A percentile compares a stretch with the other conserved stretches of the same genome.
These are phyloP conservation scores for Semnopithecus entellus DNA, from an alignment of 2,113 vertebrate genomes.

Conservation along the genomic window DNA sequence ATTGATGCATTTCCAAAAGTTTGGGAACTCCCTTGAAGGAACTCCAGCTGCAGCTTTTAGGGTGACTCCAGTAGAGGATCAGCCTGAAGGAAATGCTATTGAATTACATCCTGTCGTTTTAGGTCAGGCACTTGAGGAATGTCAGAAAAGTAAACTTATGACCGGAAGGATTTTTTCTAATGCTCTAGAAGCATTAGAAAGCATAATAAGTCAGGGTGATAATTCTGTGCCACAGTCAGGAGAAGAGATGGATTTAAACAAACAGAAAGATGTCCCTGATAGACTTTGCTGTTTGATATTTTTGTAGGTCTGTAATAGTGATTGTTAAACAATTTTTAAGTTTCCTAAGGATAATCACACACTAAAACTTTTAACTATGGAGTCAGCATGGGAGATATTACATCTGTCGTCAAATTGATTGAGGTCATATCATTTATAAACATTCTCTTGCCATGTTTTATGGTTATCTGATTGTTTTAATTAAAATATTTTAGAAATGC, in stretches of 20 bases:
- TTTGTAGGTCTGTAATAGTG: neutral
- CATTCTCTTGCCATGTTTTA: neutral
- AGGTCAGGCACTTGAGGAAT: neutral
- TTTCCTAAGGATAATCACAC: neutral
- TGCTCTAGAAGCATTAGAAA: neutral
- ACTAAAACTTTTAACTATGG: neutral
- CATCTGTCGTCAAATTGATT: neutral
- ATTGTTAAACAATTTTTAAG: neutral
- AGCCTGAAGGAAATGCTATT: rapidly evolving
- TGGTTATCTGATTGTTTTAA: neutral
- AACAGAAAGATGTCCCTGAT: neutral
- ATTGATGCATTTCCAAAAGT: neutral
- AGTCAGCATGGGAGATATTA: neutral
- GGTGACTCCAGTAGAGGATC: neutral
- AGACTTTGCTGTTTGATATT: neutral
- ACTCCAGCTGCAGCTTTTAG: neutral
- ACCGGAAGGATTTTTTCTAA: neutral
- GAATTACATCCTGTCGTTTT: neutral
- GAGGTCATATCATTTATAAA: neutral
- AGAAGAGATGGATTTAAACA: neutral
- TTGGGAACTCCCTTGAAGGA: neutral
- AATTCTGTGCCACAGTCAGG: neutral
- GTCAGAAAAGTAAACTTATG: neutral
- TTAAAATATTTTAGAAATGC: neutral
- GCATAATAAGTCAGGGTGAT: neutral